Base-by-base conservation (phyloP, 30 jellyfish, hydroid and myxozoan genomes). In the Hydractinia symbiolongicarpus region DNA sequence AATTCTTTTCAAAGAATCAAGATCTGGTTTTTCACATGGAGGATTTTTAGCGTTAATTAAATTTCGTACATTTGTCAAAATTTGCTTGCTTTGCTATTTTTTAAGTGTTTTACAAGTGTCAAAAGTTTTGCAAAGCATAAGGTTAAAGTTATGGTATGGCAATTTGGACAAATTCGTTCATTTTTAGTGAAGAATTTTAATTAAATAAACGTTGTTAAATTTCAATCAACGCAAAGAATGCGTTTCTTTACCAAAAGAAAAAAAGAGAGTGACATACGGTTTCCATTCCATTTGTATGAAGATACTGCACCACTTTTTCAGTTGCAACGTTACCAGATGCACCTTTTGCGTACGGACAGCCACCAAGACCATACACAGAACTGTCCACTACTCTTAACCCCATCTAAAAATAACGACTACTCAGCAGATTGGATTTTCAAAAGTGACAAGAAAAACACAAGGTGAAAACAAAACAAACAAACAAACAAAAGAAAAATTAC, bases 321-420 rank as follows among this genome's bases (percentile, higher is more conserved):
- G 98, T 91, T 30, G 98, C 88, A 21, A 91, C 95, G 74, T 91
- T 91, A 14, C 98, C 98, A 55, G 96, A 77, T 61, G 98, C 98
- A 6, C 96, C 96, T 79, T 91, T 91, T 6, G 98, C 98, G 69
- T 91, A 91, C 53, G 98, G 98, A 79, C 98, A 91, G 5, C 98
- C 98, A 70, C 98, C 98, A 50, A 91, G 95, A 57, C 98, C 98
- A 51, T 91, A 96, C 10, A 91, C 98, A 21, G 98, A 91, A 7
- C 96, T 94, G 86, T 91, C 98, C 15, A 91, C 93, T 9, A 94
- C 83, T 15, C 96, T 82, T 58, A 91, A 57, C 15, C 96, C 98
- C 75, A 67, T 76, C 98, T 90, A 55, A 15, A 55, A 52, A 19
- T 16, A 30, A 30, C 44, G 44, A 30, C 44, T 30, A 30, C 44